phyloP scores from a whole-genome alignment of 2,113 vertebrate genomes.

The Psilopsiagon aurifrons region DNA sequence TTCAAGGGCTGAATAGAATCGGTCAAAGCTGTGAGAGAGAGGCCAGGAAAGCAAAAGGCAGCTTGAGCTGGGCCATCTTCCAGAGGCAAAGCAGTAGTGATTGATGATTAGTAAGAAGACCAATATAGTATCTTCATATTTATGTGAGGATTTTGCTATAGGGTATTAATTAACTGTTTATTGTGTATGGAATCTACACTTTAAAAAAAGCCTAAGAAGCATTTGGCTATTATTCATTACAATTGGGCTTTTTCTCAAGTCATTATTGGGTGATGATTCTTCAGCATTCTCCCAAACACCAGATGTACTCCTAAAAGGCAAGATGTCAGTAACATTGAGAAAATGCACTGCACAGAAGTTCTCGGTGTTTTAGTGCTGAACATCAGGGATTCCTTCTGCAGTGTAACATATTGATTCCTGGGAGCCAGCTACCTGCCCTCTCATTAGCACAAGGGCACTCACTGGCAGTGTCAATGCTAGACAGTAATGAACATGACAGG shows the following conservation, averaged over 20 bases:
- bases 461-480: not conserved
- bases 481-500: not conserved
- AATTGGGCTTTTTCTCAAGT: not conserved
- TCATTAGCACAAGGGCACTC: not conserved
- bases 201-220: not conserved
- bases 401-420: not conserved
- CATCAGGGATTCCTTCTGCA: not conserved
- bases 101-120: slow-evolving; percentile 4
- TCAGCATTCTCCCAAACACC: not conserved
- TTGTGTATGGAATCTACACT: not conserved
- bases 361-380: slow-evolving; percentile 10
- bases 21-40: not conserved
- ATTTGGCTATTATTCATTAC: not conserved
- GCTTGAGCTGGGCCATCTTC: not conserved
- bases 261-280: not conserved
- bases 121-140: not conserved
- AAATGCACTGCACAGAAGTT: slow-evolving; percentile 12
- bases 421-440: slow-evolving; percentile 27
- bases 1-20: slow-evolving; percentile 14
- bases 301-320: slow-evolving; percentile 1
- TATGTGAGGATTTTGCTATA: not conserved
- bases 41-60: slow-evolving; percentile 3
- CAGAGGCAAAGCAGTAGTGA: not conserved
- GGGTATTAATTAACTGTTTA: slow-evolving; percentile 8
- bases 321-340: slow-evolving; percentile 20